Base-by-base conservation (phyloP, 2,888 invertebrate genomes). In the Tanytarsus gracilentus region DNA sequence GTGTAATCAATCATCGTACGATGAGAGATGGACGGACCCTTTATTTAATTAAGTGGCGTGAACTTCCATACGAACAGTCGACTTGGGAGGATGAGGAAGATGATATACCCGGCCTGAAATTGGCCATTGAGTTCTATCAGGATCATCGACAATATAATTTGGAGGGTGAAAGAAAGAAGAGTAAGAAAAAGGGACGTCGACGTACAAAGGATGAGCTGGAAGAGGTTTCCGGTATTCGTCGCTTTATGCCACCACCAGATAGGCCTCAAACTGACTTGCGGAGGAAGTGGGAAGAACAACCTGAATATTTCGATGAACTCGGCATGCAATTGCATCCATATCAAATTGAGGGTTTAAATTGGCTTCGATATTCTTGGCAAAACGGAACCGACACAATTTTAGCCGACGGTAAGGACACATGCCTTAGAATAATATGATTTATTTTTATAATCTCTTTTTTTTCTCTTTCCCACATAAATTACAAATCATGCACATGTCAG, bases 21-120 rank as follows among this genome's bases (percentile, higher is more conserved):
- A 79, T 86, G 30, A 79, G 89, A 58, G 92, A 93, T 71, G 92
- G 92, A 11, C 81, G 86, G 61, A 86, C 83, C 0, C 82, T 86
- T 69, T 99, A 88, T 76, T 78, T 99, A 66, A 92, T 98, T 0
- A 99, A 99, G 74, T 99, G 99, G 99, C 81, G 95, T 52, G 98
- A 99, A 70, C 77, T 99, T 56, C 85, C 91, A 0, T 99, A 99
- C 69, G 98, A 98, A 72, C 91, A 92, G 71, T 88, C 93, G 16
- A 98, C 98, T 0, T 99, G 98, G 98, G 99, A 99, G 72, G 86
- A 91, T 52, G 97, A 98, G 69, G 82, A 85, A 63, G 88, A 84
- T 61, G 90, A 92, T 66, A 89, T 94, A 66, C 86, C 89, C 0
- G 93, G 92, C 0, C 76, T 96, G 25, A 89, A 90, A 68, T 81